Base-by-base conservation (phyloP, 2,113 vertebrate genomes). In the Paradoxurus hermaphroditus region DNA sequence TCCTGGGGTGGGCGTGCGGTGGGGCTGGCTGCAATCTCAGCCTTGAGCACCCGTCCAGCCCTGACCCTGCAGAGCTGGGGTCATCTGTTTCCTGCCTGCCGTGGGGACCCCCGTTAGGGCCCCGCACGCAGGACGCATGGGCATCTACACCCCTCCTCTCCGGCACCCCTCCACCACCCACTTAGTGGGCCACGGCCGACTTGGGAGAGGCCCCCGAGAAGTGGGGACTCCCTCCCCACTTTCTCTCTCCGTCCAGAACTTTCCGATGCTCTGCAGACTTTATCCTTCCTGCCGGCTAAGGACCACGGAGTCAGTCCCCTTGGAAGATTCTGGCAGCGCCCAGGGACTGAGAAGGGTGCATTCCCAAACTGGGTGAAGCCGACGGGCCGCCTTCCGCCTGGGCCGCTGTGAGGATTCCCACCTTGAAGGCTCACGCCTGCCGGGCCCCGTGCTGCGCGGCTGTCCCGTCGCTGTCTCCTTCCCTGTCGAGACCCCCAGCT, bases 371-470 rank as follows among this genome's bases (percentile, higher is more conserved):
- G 2, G 18, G 59, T 15, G 34, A 51, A 21, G 7, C 44, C 3
- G 16, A 18, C 1, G 8, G 29, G n/a, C 36, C 1, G 21, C 70
- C 49, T 73, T 25, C 36, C 6, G 36, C 39, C 70, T 0, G 36
- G 70, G 39, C 70, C 25, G 23, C 70, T 6, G 6, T 0, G 68
- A n/a, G 34, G 65, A 68, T 15, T n/a, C 34, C 3, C 70, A 19
- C 25, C 70, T 3, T 1, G 21, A 41, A 13, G 36, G 36, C 36
- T 14, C 70, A 12, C 14, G 36, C 36, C 36, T 1, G 70, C 36
- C 1, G 65, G 15, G 21, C 36, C 21, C 21, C 3, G 7, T 1
- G 5, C 14, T 0, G 6, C 4, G 11, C 0, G 21, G 70, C 11
- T 11, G 36, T 12, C 36, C 1, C 5, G 2, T 25, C 0, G 39